Evolutionary conservation across 2,113 vertebrate genomes (phyloP).

Genomic region (Tonatia bakeri): DNA sequence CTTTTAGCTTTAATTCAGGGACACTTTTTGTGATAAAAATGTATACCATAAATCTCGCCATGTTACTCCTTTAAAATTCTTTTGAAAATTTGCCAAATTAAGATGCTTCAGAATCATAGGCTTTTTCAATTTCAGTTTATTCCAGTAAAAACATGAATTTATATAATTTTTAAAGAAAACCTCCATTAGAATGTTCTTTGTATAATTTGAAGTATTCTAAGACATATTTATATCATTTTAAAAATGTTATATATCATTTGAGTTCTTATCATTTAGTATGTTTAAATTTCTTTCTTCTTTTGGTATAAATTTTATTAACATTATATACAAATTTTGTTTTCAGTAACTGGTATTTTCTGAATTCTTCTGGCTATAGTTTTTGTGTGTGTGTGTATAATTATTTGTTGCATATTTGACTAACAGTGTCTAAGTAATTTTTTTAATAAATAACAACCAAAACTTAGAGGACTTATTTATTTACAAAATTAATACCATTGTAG

Average conservation of each 20-base stretch:
- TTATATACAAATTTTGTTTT: background rate
- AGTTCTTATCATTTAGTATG: background rate
- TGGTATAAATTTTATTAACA: background rate
- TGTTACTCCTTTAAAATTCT: background rate
- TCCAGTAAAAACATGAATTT: background rate
- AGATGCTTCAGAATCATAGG: background rate
- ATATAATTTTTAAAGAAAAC: background rate
- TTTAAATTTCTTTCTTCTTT: background rate
- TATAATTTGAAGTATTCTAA: background rate
- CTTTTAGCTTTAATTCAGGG: background rate
- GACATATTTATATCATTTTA: background rate
- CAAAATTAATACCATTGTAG: background rate
- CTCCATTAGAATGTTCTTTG: background rate
- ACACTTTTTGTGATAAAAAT: background rate
- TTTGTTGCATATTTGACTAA: background rate
- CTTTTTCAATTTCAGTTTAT: background rate
- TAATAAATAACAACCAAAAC: background rate
- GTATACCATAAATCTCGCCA: background rate
- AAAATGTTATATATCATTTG: background rate
- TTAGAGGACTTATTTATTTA: background rate
- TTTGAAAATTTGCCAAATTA: slow-evolving; percentile 1
- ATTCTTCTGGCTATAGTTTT: background rate
- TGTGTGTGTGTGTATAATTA: background rate
- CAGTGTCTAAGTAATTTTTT: background rate
- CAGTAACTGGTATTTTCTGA: background rate